These are phyloP conservation scores for Gymnoscopelus microlampas DNA, from an alignment of 2,797 vertebrate genomes.

Conservation along the genomic window DNA sequence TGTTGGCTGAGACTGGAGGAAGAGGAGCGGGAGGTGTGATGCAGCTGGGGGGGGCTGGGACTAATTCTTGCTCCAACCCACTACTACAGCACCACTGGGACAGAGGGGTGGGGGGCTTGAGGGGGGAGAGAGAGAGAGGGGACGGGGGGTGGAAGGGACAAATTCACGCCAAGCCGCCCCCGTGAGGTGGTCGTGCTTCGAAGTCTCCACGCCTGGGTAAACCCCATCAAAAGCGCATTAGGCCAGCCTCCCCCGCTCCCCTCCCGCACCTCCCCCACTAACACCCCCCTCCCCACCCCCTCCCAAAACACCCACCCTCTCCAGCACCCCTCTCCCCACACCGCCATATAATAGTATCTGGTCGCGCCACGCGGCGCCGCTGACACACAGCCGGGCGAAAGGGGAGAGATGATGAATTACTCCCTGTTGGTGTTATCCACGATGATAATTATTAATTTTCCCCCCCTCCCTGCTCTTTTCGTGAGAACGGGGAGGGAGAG, in stretches of 20 bases:
- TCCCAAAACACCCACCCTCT: constrained; percentile 10
- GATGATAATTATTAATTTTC: constrained; percentile 99
- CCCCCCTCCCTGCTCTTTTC: constrained; percentile 46
- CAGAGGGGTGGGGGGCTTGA: constrained; percentile 5
- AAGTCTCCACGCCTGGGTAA: constrained; percentile 93
- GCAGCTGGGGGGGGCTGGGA: neutral
- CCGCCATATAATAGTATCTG: constrained; percentile 95
- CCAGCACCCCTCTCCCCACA: constrained; percentile 53
- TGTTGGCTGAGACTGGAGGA: neutral
- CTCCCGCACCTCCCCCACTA: constrained; percentile 25
- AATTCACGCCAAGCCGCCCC: constrained; percentile 66
- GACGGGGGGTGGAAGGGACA: constrained; percentile 12
- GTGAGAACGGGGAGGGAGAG: too few relatives aligned
- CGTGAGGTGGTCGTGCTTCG: constrained; percentile 84
- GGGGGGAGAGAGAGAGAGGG: neutral
- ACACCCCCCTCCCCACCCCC: neutral
- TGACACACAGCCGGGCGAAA: constrained; percentile 87
- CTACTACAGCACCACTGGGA: neutral
- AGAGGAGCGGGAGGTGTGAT: neutral
- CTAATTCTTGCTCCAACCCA: constrained; percentile 20
- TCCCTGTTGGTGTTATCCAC: constrained; percentile 90
- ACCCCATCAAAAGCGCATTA: constrained; percentile 99
- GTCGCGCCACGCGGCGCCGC: constrained; percentile 87
- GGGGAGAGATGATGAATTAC: constrained; percentile 93
- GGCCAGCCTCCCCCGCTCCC: constrained; percentile 73